These are phyloP conservation scores for Tetramorium parvispinum DNA, from an alignment of 1,140 invertebrate species.

Conservation along the genomic window DNA sequence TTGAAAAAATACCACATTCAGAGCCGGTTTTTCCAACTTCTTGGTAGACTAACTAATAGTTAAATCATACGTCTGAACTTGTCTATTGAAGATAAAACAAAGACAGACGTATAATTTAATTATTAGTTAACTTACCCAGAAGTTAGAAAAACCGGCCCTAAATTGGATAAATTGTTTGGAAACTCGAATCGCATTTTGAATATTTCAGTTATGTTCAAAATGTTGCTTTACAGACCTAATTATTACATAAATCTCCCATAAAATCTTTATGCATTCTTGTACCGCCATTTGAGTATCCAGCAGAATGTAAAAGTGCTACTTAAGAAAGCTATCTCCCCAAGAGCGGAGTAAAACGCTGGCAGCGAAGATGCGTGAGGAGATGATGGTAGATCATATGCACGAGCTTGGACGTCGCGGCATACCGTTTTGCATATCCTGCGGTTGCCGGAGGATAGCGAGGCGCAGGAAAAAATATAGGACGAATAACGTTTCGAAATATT, in stretches of 20 bases:
- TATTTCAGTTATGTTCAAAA: not conserved
- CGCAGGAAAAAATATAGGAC: not conserved
- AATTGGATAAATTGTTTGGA: not conserved
- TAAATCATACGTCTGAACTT: too few species aligned
- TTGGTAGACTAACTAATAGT: too few species aligned
- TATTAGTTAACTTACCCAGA: too few species aligned
- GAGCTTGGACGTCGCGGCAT: not conserved
- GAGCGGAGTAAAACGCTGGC: not conserved
- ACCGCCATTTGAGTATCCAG: too few species aligned
- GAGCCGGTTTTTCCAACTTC: too few species aligned
- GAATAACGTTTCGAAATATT: not conserved
- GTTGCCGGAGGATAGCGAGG: not conserved
- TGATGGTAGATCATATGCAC: not conserved
- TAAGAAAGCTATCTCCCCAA: not conserved
- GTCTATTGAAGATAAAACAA: too few species aligned
- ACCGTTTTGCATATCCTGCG: not conserved
- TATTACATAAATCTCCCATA: not conserved
- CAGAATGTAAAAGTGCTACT: constrained; percentile 26
- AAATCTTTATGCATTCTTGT: not conserved
- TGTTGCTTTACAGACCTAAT: not conserved
- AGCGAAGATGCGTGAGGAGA: not conserved
- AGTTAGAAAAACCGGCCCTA: too few species aligned
- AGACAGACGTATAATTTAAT: too few species aligned
- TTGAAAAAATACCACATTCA: not conserved
- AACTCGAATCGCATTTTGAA: not conserved